phyloP scores from a whole-genome alignment of 2,888 invertebrate genomes.

The Drosophila fulvimacula region DNA sequence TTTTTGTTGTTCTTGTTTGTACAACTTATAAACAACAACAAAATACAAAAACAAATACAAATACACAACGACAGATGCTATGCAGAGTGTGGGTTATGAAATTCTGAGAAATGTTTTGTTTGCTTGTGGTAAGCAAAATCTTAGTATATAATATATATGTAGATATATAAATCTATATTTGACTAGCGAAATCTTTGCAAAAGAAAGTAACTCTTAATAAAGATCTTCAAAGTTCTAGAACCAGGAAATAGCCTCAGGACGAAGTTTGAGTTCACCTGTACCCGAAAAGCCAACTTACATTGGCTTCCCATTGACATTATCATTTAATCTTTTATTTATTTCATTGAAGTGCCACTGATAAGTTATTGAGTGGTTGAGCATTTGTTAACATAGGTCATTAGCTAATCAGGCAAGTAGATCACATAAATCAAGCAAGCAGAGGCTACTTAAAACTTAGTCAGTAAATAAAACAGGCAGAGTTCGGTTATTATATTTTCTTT shows the following conservation, averaged over 20 bases:
- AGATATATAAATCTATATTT: conserved; percentile 1
- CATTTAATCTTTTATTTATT: conserved; percentile 1
- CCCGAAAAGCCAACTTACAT: not conserved
- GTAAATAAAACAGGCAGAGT: not conserved
- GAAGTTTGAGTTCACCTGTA: not conserved
- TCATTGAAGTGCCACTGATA: conserved; percentile 22
- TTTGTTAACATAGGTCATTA: conserved; percentile 48
- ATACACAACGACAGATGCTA: conserved; percentile 32
- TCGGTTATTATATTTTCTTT: conserved; percentile 1
- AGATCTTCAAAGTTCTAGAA: not conserved
- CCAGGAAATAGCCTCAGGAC: not conserved
- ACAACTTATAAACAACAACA: conserved; percentile 57
- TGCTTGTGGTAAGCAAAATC: conserved; percentile 19
- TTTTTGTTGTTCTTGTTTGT: conserved; percentile 32
- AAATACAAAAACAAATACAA: conserved; percentile 21
- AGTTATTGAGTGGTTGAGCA: conserved; percentile 6
- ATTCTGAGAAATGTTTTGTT: conserved; percentile 50
- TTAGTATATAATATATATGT: not conserved
- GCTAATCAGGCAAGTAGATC: conserved; percentile 21
- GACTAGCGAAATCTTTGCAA: not conserved
- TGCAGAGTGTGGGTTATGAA: conserved; percentile 26
- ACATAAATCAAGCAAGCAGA: not conserved
- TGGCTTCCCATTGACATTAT: not conserved
- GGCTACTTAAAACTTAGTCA: not conserved
- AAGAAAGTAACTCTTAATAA: conserved; percentile 9